Base-by-base conservation (phyloP, 92 coral and sea anemone species). In the Parazoanthus atlanticus region DNA sequence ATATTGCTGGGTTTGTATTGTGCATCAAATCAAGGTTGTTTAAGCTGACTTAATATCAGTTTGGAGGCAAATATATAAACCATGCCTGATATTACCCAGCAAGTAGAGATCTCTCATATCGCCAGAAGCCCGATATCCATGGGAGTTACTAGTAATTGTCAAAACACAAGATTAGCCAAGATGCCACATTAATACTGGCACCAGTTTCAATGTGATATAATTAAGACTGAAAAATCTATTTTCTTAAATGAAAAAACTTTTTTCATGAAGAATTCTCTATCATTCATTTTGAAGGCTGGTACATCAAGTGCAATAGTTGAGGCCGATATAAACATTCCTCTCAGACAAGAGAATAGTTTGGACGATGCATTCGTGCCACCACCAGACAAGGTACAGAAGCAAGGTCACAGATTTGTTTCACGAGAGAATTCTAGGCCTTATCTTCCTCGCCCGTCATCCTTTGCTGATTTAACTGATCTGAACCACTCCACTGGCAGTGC, bases 391-490 rank as follows among this genome's bases (percentile, higher is more conserved):
- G 29, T 80, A 36, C n/a, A 84, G 69, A 84, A 46, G 40, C 79
- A 43, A 12, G 66, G 54, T 0, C 58, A n/a, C 58, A 43, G 11
- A 8, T 9, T 23, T 26, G 21, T 33, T 29, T 66, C 75, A 38
- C 86, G 46, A 40, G 56, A 71, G 52, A 84, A 69, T 26, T 84
- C 87, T n/a, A 84, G 87, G 79, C 61, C 87, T 6, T 69, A 67
- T 29, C 87, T 84, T 71, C 40, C 74, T 5, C 64, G 78, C 0
- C 87, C 54, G 15, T 30, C 67, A 8, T 84, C 87, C 4, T 46
- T 46, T 47, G 29, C 43, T 21, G n/a, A 9, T 23, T 28, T 80
- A 17, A 54, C 64, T 43, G 43, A 65, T 82, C 76, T 30, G 26
- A 78, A 36, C 12, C 79, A 84, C 36, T 82, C 86, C 23, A 71